These are phyloP conservation scores for Lasioglossum calceatum DNA, from an alignment of 2,888 invertebrate genomes.

Conservation along the genomic window DNA sequence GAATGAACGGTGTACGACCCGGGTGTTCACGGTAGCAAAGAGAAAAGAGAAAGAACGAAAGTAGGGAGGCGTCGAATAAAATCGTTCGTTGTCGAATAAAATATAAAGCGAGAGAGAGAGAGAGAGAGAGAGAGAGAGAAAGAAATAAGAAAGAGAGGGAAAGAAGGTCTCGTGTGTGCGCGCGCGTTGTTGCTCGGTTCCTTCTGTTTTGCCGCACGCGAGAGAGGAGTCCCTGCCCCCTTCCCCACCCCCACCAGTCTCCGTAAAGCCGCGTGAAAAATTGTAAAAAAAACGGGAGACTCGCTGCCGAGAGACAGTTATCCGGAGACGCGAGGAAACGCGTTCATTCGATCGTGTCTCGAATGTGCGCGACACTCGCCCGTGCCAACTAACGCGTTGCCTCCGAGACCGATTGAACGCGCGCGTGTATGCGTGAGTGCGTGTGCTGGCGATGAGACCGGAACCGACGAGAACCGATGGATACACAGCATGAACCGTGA, in stretches of 20 bases:
- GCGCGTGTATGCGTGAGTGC: not conserved
- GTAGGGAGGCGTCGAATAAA: no score
- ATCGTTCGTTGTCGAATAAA: not conserved
- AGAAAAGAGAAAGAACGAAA: not conserved
- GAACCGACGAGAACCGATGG: constrained; percentile 39
- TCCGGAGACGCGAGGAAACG: constrained; percentile 3
- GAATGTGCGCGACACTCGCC: constrained; percentile 18
- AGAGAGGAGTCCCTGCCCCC: not conserved
- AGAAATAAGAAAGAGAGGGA: not conserved
- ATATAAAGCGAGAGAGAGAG: not conserved
- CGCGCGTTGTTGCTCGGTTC: constrained; percentile 30
- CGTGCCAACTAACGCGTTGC: constrained; percentile 4
- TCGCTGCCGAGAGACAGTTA: constrained; percentile 4
- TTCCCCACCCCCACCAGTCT: not conserved
- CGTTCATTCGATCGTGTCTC: not conserved
- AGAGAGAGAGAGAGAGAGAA: no score
- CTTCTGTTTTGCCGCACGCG: constrained; percentile 4
- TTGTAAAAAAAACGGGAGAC: not conserved
- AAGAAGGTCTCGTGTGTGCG: constrained; percentile 32
- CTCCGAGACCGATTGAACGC: not conserved
- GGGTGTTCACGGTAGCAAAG: constrained; percentile 7
- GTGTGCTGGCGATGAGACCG: constrained; percentile 1
- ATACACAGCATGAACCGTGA: constrained; percentile 22
- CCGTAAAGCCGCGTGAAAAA: not conserved
- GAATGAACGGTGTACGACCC: constrained; percentile 41